Base-by-base conservation (phyloP, 1,140 invertebrate species). In the Euwallacea similis region DNA sequence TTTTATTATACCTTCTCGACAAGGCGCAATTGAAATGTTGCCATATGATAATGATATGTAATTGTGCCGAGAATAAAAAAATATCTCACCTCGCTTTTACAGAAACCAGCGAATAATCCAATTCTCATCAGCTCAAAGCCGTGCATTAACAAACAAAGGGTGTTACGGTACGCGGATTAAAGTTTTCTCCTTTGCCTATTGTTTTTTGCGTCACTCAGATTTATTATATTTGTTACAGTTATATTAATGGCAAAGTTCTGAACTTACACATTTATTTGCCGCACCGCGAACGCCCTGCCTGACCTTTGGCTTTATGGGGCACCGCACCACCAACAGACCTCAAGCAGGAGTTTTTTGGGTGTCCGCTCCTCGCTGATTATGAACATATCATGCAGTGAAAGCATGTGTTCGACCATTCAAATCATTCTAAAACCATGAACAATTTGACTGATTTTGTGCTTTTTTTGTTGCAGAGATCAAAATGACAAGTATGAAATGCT, bases 391-490 rank as follows among this genome's bases (percentile, higher is more conserved):
- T 6, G 46, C 9, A 2, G 6, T 0, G 6, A 11, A 50, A 11
- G 9, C 9, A 11, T 50, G 2, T 6, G 9, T 6, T 1, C 46
- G 46, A 11, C 0, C 2, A 50, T 6, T 50, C 46, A 50, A 50
- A 11, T 50, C 6, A 11, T 50, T 50, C 9, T 2, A 6, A 50
- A 50, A 50, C 15, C 61, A 21, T 16, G n/a, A 47, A 13, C 43
- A 16, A 8, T 63, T 47, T 50, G n/a, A 16, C 50, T 66, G 44
- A 44, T 61, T 69, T 54, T 69, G 16, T 61, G n/a, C 21, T 33
- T 69, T 53, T 63, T 47, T 70, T 56, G 61, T 70, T 70, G 42
- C 68, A 70, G 68, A 56, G 55, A 69, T 61, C 56, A 50, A 69
- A 69, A 64, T 61, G 65, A 66, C 58, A 66, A 71, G 53, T 61